These are phyloP conservation scores for Prosapia bicincta DNA, from an alignment of 2,888 invertebrate species.

Conservation along the genomic window DNA sequence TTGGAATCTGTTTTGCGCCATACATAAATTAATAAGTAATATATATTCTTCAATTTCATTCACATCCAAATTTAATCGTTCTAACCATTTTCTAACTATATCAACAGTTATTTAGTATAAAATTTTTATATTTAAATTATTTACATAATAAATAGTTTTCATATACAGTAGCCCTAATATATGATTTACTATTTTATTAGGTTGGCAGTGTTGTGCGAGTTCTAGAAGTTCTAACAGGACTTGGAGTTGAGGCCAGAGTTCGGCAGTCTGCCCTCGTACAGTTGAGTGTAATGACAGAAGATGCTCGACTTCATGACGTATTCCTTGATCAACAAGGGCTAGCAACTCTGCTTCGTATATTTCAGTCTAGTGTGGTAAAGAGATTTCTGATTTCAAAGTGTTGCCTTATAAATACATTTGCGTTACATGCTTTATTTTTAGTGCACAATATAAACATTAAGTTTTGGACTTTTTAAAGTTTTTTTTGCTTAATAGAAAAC, in stretches of 20 bases:
- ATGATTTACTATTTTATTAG: slow-evolving; percentile 42
- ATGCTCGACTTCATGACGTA: slow-evolving; percentile 56
- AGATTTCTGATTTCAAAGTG: too few relatives aligned
- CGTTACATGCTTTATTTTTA: too few relatives aligned
- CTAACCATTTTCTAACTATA: too few relatives aligned
- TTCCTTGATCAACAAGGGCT: slow-evolving; percentile 59
- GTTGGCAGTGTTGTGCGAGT: slow-evolving; percentile 51
- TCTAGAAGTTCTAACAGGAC: slow-evolving; percentile 45
- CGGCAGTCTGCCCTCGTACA: slow-evolving; percentile 65
- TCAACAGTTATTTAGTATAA: neutral
- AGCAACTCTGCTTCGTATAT: slow-evolving; percentile 49
- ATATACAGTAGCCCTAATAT: neutral
- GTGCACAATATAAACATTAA: too few relatives aligned
- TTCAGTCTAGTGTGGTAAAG: slow-evolving; percentile 48
- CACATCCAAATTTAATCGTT: too few relatives aligned
- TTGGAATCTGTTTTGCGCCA: neutral
- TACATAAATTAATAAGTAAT: too few relatives aligned
- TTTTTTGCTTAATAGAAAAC: too few relatives aligned
- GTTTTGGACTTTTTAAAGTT: too few relatives aligned
- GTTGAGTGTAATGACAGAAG: slow-evolving; percentile 62
- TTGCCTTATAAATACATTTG: too few relatives aligned
- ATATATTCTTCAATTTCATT: too few relatives aligned
- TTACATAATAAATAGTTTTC: neutral
- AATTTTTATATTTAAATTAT: neutral
- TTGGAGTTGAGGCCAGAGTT: slow-evolving; percentile 60